Evolutionary conservation across 1,140 invertebrate species (phyloP).

Genomic region (Papilio machaon): DNA sequence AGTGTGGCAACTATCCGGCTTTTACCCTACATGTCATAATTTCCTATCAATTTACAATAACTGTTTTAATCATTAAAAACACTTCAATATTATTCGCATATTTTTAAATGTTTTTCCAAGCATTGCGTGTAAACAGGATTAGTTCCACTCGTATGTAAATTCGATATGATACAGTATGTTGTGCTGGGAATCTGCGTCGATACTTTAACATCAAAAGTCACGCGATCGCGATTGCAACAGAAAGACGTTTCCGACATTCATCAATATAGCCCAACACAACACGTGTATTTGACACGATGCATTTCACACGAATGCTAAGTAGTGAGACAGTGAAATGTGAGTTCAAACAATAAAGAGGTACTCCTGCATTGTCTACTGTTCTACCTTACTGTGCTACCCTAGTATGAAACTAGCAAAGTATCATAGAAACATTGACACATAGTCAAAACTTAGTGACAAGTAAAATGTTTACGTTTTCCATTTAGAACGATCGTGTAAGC

Average conservation of each 20-base stretch:
- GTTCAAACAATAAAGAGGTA: background rate
- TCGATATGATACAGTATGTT: slow-evolving; percentile 27
- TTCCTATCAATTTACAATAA: background rate
- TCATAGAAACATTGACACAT: background rate
- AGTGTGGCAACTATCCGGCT: too few species aligned
- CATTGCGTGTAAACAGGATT: slow-evolving; percentile 38
- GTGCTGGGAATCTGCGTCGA: slow-evolving; percentile 23
- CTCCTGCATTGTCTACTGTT: too few species aligned
- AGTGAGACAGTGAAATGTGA: background rate
- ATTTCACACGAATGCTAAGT: background rate
- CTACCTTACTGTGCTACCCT: too few species aligned
- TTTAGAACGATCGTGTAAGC: slow-evolving; percentile 4
- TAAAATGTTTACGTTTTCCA: slow-evolving; percentile 18
- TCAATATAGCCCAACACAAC: background rate
- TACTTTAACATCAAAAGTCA: slow-evolving; percentile 30
- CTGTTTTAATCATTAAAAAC: background rate
- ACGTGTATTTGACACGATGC: too few species aligned
- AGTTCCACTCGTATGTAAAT: slow-evolving; percentile 35
- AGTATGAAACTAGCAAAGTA: background rate
- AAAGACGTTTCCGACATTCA: slow-evolving; percentile 17
- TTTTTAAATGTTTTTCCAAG: background rate
- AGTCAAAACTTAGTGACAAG: background rate
- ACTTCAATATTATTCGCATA: background rate
- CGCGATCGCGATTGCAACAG: slow-evolving; percentile 15
- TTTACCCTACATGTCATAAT: background rate